These are phyloP conservation scores for Cataglyphis hispanica DNA, from an alignment of 1,140 invertebrate species.

Conservation along the genomic window DNA sequence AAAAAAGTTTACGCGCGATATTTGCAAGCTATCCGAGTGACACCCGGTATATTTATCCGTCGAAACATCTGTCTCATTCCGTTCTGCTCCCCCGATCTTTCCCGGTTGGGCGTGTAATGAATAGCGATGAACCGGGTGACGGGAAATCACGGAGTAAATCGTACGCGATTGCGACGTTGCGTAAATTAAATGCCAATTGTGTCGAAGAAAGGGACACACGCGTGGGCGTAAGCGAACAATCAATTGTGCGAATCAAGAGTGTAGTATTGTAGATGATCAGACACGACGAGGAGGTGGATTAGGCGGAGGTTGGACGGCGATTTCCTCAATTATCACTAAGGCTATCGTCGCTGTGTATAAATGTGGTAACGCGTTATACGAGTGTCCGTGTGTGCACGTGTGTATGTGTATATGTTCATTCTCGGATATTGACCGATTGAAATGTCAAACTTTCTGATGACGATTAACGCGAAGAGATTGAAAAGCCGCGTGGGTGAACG, in stretches of 20 bases:
- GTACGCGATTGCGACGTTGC: constrained; percentile 47
- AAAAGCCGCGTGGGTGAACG: not conserved
- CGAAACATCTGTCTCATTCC: constrained; percentile 6
- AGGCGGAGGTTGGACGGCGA: constrained; percentile 41
- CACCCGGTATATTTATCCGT: constrained; percentile 18
- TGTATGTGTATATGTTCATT: not conserved
- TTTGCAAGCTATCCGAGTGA: not conserved
- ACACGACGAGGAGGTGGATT: constrained; percentile 8
- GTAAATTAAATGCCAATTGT: constrained; percentile 63
- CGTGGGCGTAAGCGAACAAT: constrained; percentile 47
- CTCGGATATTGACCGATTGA: constrained; percentile 37
- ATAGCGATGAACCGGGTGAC: constrained; percentile 34
- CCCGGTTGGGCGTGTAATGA: constrained; percentile 40
- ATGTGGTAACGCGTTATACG: not conserved
- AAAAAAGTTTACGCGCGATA: not conserved
- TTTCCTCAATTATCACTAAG: constrained; percentile 57
- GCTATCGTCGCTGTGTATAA: constrained; percentile 1
- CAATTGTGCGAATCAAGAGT: constrained; percentile 48
- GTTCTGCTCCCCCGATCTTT: constrained; percentile 14
- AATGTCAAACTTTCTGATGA: not conserved
- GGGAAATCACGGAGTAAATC: constrained; percentile 50
- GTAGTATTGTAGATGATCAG: constrained; percentile 19
- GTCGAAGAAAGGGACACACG: constrained; percentile 41
- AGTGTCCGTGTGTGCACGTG: not conserved
- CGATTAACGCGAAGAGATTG: constrained; percentile 15